Conservation (phyloP, 2,888 invertebrate genomes). For the Leucophora obtusa region DNA sequence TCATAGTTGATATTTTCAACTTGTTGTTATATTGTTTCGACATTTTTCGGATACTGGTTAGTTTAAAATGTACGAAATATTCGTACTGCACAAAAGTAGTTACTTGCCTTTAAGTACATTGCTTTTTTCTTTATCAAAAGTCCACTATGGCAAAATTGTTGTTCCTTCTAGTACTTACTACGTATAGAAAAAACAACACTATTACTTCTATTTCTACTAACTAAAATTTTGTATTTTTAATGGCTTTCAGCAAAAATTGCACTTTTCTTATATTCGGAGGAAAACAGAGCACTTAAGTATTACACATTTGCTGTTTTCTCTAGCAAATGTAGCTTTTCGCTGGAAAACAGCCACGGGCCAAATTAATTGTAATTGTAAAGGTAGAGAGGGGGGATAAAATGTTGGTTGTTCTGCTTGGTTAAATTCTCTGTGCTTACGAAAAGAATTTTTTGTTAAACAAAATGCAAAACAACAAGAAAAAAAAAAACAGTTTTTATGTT, state of each 20-base stretch:
- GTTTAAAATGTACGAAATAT: too few species aligned
- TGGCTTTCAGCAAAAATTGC: neutral
- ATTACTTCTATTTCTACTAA: neutral
- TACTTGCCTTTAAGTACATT: neutral
- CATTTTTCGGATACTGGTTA: neutral
- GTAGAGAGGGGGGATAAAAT: neutral
- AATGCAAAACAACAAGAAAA: too few species aligned
- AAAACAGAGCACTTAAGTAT: slow-evolving; percentile 12
- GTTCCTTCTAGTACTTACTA: neutral
- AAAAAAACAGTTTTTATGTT: too few species aligned
- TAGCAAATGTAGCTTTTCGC: neutral
- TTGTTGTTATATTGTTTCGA: neutral
- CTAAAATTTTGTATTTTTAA: neutral
- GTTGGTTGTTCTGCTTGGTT: neutral
- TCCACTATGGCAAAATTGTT: neutral
- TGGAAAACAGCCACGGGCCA: slow-evolving; percentile 5
- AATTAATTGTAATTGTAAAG: slow-evolving; percentile 21
- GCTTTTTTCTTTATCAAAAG: neutral
- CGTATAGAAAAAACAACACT: neutral
- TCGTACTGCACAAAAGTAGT: too few species aligned
- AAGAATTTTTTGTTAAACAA: too few species aligned
- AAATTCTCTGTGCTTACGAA: too few species aligned
- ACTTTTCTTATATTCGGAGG: neutral
- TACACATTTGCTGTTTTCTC: neutral
- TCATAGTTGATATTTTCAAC: neutral